Evolutionary conservation across 2,113 vertebrate genomes (phyloP).

Genomic region (mouse (Mus musculus)): DNA sequence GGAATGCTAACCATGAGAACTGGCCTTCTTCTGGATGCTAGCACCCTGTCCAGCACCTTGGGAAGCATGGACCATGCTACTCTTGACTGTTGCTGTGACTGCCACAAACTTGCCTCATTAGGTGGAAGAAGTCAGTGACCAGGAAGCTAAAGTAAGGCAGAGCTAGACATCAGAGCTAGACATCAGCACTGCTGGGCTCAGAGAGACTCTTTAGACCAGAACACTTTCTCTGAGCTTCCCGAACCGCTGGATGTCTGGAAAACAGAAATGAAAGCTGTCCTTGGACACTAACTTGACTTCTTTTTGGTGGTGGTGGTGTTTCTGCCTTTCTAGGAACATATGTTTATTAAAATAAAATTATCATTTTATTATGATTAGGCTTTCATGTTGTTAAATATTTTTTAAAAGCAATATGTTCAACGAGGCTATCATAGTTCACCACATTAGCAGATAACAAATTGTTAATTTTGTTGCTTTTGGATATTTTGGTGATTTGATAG

Average conservation of each 20-base stretch:
- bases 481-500: not conserved
- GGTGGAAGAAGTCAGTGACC: not conserved
- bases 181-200: not conserved
- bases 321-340: slow-evolving; percentile 31
- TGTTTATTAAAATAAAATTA: not conserved
- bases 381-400: slow-evolving; percentile 43
- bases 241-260: not conserved
- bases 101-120: not conserved
- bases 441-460: not conserved
- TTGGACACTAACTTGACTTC: not conserved
- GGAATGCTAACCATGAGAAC: not conserved
- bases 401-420: slow-evolving; percentile 47
- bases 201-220: slow-evolving; percentile 9
- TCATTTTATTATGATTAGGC: slow-evolving; percentile 48
- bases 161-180: not conserved
- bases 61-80: too few species aligned
- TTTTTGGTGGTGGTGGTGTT: not conserved
- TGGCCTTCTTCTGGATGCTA: not conserved
- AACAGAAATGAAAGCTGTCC: slow-evolving; percentile 25
- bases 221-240: slow-evolving; percentile 17
- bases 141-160: not conserved
- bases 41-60: not conserved
- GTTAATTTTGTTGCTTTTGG: not conserved
- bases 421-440: not conserved
- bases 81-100: not conserved